Evolutionary conservation across 2,888 invertebrate species (phyloP), one percentile per base, ranked within the genome.

Genomic region (Teinopalpus imperialis): DNA sequence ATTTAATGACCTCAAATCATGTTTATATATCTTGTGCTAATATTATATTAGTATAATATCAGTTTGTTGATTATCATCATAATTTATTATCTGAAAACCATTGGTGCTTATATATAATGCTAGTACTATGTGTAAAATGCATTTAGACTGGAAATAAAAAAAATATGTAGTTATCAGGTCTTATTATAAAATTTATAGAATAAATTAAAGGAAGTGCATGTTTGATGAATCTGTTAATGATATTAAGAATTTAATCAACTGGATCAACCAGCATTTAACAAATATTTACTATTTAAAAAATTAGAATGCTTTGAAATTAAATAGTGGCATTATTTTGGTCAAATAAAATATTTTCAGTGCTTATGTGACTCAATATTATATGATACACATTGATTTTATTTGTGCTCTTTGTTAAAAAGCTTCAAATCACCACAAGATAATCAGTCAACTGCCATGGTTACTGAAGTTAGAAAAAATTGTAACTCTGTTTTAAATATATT

Each of bases 401-500:
- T 74, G 74, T 70, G 74, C 75, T 78, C 57, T 69, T 74, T 77
- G 73, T 71, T 59, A 65, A 68, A 52, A 72, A 70, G 74, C 74
- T 77, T 79, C 49, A 63, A 66, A 29, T 34, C 55, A 74, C 66
- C 67, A 67, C 63, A 61, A 67, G 60, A 69, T 74, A 60, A 56
- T 69, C 70, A 73, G 73, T 74, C 80, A 73, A 76, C 77, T 71
- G 60, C 75, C 77, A 71, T 71, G 75, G 76, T 82, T 81, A 73
- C 74, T 73, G 64, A 80, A 81, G 72, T 78, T 69, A 53, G 65
- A 72, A 59, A 75, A 81, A 79, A 85, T 85, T 88, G 87, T 89
- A 88, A 88, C 79, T 83, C 83, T 81, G 77, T 83, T 86, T 86
- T 76, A 81, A 88, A 85, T 87, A 87, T 85, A 88, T 70, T 81